phyloP scores from a whole-genome alignment of 2,888 invertebrate species.

The Cistogaster globosa region DNA sequence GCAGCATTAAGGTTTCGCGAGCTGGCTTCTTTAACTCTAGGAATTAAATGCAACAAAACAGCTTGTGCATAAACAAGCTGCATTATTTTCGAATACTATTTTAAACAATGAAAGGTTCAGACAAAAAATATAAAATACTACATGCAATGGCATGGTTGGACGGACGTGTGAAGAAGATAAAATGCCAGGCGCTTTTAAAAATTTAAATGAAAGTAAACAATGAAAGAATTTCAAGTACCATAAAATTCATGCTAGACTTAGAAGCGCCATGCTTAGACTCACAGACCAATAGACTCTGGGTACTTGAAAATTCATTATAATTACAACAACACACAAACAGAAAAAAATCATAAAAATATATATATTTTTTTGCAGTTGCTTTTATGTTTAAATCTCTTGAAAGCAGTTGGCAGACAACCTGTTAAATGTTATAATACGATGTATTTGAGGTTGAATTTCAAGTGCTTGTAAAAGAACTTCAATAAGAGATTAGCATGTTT shows the following conservation, averaged over 20 bases:
- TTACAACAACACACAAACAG: not conserved
- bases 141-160: not conserved
- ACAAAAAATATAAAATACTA: not conserved
- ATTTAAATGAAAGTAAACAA: constrained; percentile 67
- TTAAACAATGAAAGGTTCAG: constrained; percentile 37
- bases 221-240: constrained; percentile 58
- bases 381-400: constrained; percentile 31
- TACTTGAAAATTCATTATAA: constrained; percentile 30
- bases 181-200: constrained; percentile 60
- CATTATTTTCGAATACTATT: constrained; percentile 37
- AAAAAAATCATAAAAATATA: constrained; percentile 1
- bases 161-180: constrained; percentile 25
- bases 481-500: constrained; percentile 23
- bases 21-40: constrained; percentile 24
- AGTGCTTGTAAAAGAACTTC: constrained; percentile 57
- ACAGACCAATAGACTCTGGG: constrained; percentile 56
- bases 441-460: constrained; percentile 59
- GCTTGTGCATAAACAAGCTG: constrained; percentile 8
- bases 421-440: constrained; percentile 50
- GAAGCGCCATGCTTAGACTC: constrained; percentile 70
- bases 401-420: constrained; percentile 53
- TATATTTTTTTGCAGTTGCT: not conserved
- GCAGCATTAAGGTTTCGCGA: constrained; percentile 49
- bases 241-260: constrained; percentile 68
- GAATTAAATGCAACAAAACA: constrained; percentile 19